phyloP scores from a whole-genome alignment of 2,888 invertebrate genomes.

The Lissonota sp. region DNA sequence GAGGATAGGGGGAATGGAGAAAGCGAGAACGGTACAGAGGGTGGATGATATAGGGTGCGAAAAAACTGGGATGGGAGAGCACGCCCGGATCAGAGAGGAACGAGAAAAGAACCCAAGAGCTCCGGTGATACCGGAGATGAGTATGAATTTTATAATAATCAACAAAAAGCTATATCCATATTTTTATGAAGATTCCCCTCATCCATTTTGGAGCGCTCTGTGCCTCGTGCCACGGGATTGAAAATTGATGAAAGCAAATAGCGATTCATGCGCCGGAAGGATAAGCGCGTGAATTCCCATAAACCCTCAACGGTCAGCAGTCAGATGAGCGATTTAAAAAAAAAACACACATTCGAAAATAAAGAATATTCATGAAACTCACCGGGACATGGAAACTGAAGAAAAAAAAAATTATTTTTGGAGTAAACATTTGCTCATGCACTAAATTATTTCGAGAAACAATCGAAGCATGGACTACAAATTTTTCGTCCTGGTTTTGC shows the following conservation, averaged over 20 bases:
- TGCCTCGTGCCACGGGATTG: constrained; percentile 17
- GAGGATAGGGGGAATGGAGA: constrained; percentile 30
- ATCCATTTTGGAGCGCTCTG: constrained; percentile 4
- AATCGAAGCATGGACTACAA: no score
- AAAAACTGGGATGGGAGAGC: constrained; percentile 18
- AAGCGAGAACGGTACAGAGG: constrained; percentile 38
- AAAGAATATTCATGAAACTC: no score
- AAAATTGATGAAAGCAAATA: constrained; percentile 27
- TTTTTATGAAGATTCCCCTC: background rate
- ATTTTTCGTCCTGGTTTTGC: no score
- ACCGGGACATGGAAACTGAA: no score
- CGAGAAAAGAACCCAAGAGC: constrained; percentile 34
- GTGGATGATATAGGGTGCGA: constrained; percentile 57
- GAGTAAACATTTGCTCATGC: no score
- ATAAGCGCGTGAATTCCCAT: background rate
- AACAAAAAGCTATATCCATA: constrained; percentile 35
- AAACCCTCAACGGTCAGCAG: background rate
- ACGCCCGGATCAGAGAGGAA: constrained; percentile 11
- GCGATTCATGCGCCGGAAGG: background rate
- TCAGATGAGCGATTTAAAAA: background rate
- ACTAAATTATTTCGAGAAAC: no score
- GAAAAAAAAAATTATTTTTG: no score
- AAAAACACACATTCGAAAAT: background rate
- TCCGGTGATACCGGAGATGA: constrained; percentile 61
- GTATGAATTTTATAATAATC: constrained; percentile 66